Conservation (phyloP, 2,888 invertebrate species). For the Tachystola acroxantha region DNA sequence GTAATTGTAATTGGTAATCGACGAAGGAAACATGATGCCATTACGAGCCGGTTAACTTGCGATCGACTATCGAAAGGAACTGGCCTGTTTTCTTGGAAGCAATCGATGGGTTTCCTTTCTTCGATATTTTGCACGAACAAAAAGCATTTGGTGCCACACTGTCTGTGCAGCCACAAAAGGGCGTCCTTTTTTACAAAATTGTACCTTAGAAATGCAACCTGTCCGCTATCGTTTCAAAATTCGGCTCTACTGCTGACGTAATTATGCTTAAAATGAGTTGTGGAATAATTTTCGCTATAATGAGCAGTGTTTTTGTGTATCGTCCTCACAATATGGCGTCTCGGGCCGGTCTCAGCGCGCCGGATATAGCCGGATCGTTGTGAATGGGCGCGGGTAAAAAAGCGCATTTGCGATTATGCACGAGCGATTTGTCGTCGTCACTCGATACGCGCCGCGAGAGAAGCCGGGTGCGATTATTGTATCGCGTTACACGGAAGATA, state of each 20-base stretch:
- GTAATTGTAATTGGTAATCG: constrained; percentile 10
- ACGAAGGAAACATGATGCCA: constrained; percentile 5
- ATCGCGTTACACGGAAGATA: constrained; percentile 57
- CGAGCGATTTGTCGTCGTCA: constrained; percentile 71
- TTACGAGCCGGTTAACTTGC: not conserved
- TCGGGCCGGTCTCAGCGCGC: constrained; percentile 37
- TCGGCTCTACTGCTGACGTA: constrained; percentile 27
- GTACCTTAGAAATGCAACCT: constrained; percentile 65
- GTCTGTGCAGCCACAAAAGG: constrained; percentile 68
- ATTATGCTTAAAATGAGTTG: constrained; percentile 33
- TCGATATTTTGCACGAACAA: constrained; percentile 57
- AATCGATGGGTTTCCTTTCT: constrained; percentile 45
- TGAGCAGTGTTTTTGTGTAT: constrained; percentile 59
- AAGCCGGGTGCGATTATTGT: constrained; percentile 58
- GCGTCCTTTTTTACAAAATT: constrained; percentile 52
- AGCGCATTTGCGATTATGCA: constrained; percentile 71
- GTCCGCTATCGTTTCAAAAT: constrained; percentile 27
- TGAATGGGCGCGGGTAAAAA: constrained; percentile 57
- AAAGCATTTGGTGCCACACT: constrained; percentile 68
- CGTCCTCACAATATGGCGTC: constrained; percentile 58
- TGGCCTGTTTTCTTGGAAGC: constrained; percentile 51
- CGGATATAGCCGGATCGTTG: constrained; percentile 60
- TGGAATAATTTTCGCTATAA: constrained; percentile 36
- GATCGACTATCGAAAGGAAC: not conserved
- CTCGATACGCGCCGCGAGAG: constrained; percentile 54